Evolutionary conservation across 2,888 invertebrate genomes (phyloP), one percentile per base, ranked within the genome.

Genomic region (Drosophila austrosaltans): DNA sequence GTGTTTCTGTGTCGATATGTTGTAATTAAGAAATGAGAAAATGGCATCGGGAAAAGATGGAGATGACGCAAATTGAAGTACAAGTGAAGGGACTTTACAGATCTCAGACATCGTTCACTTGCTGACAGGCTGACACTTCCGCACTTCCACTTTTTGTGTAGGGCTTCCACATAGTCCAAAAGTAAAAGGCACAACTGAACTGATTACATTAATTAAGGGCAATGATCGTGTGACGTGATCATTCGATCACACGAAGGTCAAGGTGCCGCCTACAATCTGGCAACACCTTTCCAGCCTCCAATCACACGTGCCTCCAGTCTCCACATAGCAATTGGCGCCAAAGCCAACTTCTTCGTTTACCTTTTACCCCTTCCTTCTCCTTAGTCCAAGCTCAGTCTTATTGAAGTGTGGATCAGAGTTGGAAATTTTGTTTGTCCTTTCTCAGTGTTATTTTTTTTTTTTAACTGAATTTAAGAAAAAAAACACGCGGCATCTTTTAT

Each of bases 351-450:
- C 60, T 72, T 8, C 36, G 8, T 8, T 36, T 36, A 4, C 36
- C 36, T 69, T 69, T 69, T 66, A 60, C 63, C 62, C 36, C 8
- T 36, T 53, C 44, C n/a, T 48, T 25, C 48, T 30, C 60, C 53
- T 69, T 72, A 82, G 79, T 79, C 20, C 53, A 28, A 20, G 57
- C 48, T 48, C 48, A 48, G 48, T 48, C 48, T 48, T 75, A 69
- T 67, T 62, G 68, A 66, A 78, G 69, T 68, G 63, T 53, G 28
- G 16, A n/a, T 53, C 62, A 77, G 60, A n/a, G 57, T 57, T 54
- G 54, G 53, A 63, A 20, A 72, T 70, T 72, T 82, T 80, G 78
- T 80, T 77, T 80, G 83, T 82, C 78, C 72, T 57, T 39, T 22
- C 42, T 82, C 58, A 76, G 75, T 80, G 83, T 69, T 32, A 32